A percentile compares a stretch with the other conserved stretches of the same genome.
phyloP scores from a whole-genome alignment of 1,140 invertebrate genomes.

The Cherax destructor region DNA sequence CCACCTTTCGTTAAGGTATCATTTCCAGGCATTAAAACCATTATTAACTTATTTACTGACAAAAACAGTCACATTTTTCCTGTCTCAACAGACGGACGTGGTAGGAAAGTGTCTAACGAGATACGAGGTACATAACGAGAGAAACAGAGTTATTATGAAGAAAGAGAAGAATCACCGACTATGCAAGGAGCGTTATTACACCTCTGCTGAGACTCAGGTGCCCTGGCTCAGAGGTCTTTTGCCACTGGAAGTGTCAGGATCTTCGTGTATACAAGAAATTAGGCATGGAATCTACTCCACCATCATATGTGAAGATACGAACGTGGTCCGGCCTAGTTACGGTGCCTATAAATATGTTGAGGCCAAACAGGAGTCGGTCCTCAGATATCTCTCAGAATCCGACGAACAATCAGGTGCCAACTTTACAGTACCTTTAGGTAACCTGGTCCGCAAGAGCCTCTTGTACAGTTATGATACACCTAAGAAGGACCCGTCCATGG shows the following conservation, averaged over 20 bases:
- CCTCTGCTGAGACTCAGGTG: slow-evolving; percentile 15
- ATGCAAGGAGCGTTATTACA: slow-evolving; percentile 49
- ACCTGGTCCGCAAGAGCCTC: slow-evolving; percentile 1
- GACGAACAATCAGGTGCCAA: neutral
- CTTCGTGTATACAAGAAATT: slow-evolving; percentile 53
- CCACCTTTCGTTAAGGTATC: no score
- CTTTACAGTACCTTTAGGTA: neutral
- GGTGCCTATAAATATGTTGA: slow-evolving; percentile 50
- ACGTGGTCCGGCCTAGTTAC: slow-evolving; percentile 49
- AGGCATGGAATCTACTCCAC: slow-evolving; percentile 23
- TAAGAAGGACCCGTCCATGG: slow-evolving; percentile 41
- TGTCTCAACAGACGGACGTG: slow-evolving; percentile 54
- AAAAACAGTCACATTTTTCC: neutral
- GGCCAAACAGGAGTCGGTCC: slow-evolving; percentile 51
- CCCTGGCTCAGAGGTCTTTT: slow-evolving; percentile 57
- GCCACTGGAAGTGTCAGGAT: slow-evolving; percentile 50
- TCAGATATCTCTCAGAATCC: slow-evolving; percentile 23
- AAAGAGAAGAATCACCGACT: slow-evolving; percentile 60
- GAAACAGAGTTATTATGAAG: slow-evolving; percentile 21
- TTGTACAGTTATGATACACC: slow-evolving; percentile 14
- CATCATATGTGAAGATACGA: slow-evolving; percentile 55
- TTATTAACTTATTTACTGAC: no score
- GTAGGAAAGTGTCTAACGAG: slow-evolving; percentile 58
- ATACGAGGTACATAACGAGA: slow-evolving; percentile 41
- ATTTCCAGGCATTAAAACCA: no score